phyloP scores from a whole-genome alignment of 64 coral and sea anemone genomes.

The Montipora efflorescens region DNA sequence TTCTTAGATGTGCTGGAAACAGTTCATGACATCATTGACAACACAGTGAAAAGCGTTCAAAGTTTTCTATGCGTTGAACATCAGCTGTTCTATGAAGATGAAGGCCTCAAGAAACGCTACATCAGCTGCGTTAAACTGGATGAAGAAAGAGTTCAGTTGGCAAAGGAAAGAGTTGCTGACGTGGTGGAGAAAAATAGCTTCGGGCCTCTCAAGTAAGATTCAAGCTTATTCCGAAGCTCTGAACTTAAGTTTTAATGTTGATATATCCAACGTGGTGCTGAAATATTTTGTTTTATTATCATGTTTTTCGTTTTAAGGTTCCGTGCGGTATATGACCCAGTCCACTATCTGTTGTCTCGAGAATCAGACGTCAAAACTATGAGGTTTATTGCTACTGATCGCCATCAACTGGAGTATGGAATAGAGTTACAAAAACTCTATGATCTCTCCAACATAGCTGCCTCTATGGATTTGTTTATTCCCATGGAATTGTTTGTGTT shows the following conservation, averaged over 20 bases:
- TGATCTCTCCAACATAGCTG: conserved; percentile 59
- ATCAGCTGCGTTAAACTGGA: conserved; percentile 73
- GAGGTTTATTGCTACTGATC: conserved; percentile 71
- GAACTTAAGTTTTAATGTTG: background rate
- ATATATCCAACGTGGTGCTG: no score
- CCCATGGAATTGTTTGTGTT: conserved; percentile 95
- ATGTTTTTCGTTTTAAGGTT: conserved; percentile 63
- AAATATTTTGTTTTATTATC: background rate
- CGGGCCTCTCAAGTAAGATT: conserved; percentile 90
- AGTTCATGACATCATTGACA: conserved; percentile 70
- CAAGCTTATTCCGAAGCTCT: background rate
- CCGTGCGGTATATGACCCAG: conserved; percentile 73
- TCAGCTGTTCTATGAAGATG: conserved; percentile 92
- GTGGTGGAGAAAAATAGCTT: conserved; percentile 82
- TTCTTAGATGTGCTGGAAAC: conserved; percentile 70
- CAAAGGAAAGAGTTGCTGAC: conserved; percentile 75
- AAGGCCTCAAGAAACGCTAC: conserved; percentile 70
- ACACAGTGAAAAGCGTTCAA: conserved; percentile 75
- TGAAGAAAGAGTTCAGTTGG: conserved; percentile 81
- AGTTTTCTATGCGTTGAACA: conserved; percentile 82
- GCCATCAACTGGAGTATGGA: conserved; percentile 79
- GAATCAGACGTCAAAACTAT: conserved; percentile 71
- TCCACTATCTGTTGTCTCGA: conserved; percentile 73
- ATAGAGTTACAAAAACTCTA: conserved; percentile 83
- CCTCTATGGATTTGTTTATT: conserved; percentile 87